Evolutionary conservation across 2,113 vertebrate species (phyloP).

Genomic region (Acrocephalus arundinaceus): DNA sequence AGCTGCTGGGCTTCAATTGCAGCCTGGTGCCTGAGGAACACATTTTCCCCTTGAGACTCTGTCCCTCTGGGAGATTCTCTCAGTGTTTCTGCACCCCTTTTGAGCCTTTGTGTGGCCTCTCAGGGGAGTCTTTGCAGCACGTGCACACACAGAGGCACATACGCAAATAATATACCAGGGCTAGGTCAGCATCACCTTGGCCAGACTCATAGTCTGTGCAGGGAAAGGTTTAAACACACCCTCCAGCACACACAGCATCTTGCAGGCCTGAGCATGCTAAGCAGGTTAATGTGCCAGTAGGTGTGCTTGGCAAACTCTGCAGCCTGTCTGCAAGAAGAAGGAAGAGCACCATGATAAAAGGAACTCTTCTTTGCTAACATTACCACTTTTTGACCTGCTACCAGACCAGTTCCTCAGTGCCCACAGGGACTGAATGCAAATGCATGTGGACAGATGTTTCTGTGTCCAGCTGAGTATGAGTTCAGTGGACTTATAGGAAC

Average conservation of each 20-base stretch:
- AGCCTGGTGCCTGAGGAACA: neutral
- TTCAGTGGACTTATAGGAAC: neutral
- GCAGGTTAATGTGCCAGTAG: neutral
- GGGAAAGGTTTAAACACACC: neutral
- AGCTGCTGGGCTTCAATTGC: neutral
- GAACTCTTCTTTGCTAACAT: neutral
- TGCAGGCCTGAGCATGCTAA: conserved; percentile 11
- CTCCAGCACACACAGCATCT: neutral
- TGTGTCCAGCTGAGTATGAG: neutral
- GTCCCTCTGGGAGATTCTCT: neutral
- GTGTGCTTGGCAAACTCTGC: neutral
- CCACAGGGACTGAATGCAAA: neutral
- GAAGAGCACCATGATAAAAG: neutral
- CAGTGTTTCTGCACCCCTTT: neutral
- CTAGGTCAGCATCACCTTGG: conserved; percentile 10
- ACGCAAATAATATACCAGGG: neutral
- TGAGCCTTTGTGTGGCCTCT: neutral
- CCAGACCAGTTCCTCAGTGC: neutral
- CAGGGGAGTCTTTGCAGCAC: neutral
- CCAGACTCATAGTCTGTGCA: conserved; percentile 29
- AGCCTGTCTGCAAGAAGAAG: neutral
- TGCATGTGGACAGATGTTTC: neutral
- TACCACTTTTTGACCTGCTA: neutral
- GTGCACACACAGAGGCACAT: neutral
- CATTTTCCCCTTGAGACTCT: neutral